phyloP scores from a whole-genome alignment of 2,113 vertebrate genomes.

The Corynorhinus townsendii region DNA sequence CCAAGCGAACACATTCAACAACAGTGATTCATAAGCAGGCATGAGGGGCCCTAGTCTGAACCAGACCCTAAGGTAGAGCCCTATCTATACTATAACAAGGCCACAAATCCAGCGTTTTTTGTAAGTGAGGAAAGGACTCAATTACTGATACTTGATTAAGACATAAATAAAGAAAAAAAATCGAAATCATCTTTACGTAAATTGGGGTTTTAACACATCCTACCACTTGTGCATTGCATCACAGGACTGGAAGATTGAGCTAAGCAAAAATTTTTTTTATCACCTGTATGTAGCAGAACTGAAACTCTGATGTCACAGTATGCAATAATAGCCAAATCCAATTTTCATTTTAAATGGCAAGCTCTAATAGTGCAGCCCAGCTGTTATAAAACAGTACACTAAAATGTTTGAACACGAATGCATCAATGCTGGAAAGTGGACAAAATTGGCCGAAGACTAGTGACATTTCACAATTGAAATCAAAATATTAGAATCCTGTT shows the following conservation, averaged over 20 bases:
- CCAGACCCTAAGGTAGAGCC: not conserved
- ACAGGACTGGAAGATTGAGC: not conserved
- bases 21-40: not conserved
- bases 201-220: not conserved
- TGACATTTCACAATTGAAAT: not conserved
- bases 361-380: not conserved
- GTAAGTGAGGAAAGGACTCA: not conserved
- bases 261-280: not conserved
- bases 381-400: not conserved
- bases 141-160: not conserved
- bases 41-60: not conserved
- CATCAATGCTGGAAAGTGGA: not conserved
- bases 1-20: not conserved
- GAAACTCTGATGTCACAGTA: not conserved
- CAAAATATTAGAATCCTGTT: not conserved
- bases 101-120: not conserved
- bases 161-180: not conserved
- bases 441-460: not conserved
- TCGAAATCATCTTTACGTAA: not conserved
- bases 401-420: not conserved
- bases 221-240: not conserved
- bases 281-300: not conserved
- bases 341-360: constrained; percentile 8
- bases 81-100: too few species aligned
- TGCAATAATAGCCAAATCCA: not conserved